A percentile compares a stretch with the other conserved stretches of the same genome.
These are phyloP conservation scores for Penaeus japonicus DNA, from an alignment of 1,140 invertebrate species.

Conservation along the genomic window DNA sequence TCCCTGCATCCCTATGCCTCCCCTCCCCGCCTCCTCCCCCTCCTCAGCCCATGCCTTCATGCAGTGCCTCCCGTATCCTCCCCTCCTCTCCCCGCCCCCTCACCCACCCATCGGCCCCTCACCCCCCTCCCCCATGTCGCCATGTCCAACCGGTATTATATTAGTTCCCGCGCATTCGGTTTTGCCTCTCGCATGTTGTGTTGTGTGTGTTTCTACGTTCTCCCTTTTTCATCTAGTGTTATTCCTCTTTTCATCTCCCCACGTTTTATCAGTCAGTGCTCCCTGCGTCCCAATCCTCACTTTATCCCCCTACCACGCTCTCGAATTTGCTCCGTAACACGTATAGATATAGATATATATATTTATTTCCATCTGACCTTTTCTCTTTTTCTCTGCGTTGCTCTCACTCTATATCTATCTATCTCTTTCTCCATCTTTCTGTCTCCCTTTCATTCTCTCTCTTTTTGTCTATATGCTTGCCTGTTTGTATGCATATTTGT, in stretches of 20 bases:
- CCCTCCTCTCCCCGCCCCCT: too few relatives aligned
- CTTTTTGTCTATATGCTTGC: background rate
- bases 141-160: too few relatives aligned
- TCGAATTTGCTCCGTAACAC: slow-evolving; percentile 53
- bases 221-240: slow-evolving; percentile 15
- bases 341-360: background rate
- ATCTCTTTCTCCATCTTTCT: background rate
- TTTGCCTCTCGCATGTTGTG: slow-evolving; percentile 29
- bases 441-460: background rate
- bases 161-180: background rate
- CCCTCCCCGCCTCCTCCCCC: too few relatives aligned
- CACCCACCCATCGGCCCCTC: too few relatives aligned
- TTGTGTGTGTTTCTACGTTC: slow-evolving; percentile 41
- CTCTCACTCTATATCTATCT: background rate
- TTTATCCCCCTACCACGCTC: slow-evolving; percentile 40
- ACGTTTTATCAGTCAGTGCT: slow-evolving; percentile 34
- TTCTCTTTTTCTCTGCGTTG: slow-evolving; percentile 17
- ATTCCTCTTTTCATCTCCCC: slow-evolving; percentile 15
- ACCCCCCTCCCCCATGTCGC: too few relatives aligned
- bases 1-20: too few relatives aligned
- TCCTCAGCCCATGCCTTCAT: too few relatives aligned
- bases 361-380: slow-evolving; percentile 45
- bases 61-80: too few relatives aligned
- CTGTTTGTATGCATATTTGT: too few relatives aligned
- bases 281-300: slow-evolving; percentile 32